These are phyloP conservation scores for Drosophila affinis DNA, from an alignment of 2,888 invertebrate genomes.

Conservation along the genomic window DNA sequence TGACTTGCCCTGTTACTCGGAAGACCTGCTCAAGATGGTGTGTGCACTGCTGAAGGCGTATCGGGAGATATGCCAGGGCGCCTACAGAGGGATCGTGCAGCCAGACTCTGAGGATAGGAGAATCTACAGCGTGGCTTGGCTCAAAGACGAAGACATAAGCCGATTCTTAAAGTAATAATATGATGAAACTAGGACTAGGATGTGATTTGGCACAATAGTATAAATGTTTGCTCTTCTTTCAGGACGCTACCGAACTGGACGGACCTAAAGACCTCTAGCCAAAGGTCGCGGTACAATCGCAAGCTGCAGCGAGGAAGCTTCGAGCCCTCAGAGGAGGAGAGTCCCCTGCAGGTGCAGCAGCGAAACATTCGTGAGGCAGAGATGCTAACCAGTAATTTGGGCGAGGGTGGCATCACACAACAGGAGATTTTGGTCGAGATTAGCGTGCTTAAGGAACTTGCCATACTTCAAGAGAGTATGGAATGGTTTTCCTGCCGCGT, in stretches of 20 bases:
- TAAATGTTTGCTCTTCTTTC: not conserved
- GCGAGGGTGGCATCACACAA: constrained; percentile 92
- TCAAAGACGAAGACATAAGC: constrained; percentile 97
- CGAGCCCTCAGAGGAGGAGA: constrained; percentile 88
- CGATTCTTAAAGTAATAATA: constrained; percentile 90
- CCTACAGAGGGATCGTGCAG: constrained; percentile 90
- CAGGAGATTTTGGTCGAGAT: constrained; percentile 95
- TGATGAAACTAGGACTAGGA: not conserved
- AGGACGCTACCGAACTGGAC: constrained; percentile 92
- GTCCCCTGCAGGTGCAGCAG: constrained; percentile 90
- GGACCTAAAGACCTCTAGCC: constrained; percentile 85
- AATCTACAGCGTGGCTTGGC: constrained; percentile 93
- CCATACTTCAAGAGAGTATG: constrained; percentile 96
- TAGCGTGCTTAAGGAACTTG: constrained; percentile 91
- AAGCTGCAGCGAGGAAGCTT: constrained; percentile 81
- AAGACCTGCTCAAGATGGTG: constrained; percentile 89
- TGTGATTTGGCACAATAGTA: not conserved
- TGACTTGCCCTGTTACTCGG: constrained; percentile 89
- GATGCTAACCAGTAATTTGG: constrained; percentile 95
- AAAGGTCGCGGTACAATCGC: constrained; percentile 71
- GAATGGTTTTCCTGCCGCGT: constrained; percentile 92
- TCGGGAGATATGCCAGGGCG: constrained; percentile 89
- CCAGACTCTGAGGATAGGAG: constrained; percentile 90
- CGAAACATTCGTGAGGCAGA: constrained; percentile 95
- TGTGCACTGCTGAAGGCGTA: constrained; percentile 89